Evolutionary conservation across 2,888 invertebrate species (phyloP).

Genomic region (Lycophotia porphyrea): DNA sequence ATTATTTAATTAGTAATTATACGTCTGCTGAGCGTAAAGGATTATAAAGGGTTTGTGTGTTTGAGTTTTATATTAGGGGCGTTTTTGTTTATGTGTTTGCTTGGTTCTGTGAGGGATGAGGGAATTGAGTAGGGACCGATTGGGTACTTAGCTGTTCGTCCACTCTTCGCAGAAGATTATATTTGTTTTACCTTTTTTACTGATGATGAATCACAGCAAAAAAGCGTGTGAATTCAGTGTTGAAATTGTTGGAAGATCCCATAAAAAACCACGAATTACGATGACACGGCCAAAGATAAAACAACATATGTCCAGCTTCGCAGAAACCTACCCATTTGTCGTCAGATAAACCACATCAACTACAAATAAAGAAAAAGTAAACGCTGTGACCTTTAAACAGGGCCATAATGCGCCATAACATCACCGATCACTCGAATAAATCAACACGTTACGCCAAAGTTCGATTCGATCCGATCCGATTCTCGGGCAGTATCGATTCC

Average conservation of each 20-base stretch:
- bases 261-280: slow-evolving; percentile 51
- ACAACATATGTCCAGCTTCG: slow-evolving; percentile 44
- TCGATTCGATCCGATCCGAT: slow-evolving; percentile 69
- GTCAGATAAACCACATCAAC: slow-evolving; percentile 48
- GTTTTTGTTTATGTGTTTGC: slow-evolving; percentile 44
- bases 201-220: slow-evolving; percentile 31
- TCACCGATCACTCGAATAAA: slow-evolving; percentile 72
- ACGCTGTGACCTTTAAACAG: slow-evolving; percentile 55
- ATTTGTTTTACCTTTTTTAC: neutral
- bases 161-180: neutral
- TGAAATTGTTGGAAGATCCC: slow-evolving; percentile 27
- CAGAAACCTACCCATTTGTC: slow-evolving; percentile 52
- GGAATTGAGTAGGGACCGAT: slow-evolving; percentile 11
- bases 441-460: slow-evolving; percentile 69
- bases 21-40: slow-evolving; percentile 59
- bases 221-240: slow-evolving; percentile 16
- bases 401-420: slow-evolving; percentile 64
- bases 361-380: slow-evolving; percentile 52
- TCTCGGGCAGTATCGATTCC: slow-evolving; percentile 64
- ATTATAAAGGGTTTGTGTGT: slow-evolving; percentile 60
- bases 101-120: slow-evolving; percentile 21
- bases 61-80: slow-evolving; percentile 48
- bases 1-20: slow-evolving; percentile 73
- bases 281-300: slow-evolving; percentile 43
- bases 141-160: neutral